Conservation (phyloP, 2,888 invertebrate genomes). For the Tipula lateralis region DNA sequence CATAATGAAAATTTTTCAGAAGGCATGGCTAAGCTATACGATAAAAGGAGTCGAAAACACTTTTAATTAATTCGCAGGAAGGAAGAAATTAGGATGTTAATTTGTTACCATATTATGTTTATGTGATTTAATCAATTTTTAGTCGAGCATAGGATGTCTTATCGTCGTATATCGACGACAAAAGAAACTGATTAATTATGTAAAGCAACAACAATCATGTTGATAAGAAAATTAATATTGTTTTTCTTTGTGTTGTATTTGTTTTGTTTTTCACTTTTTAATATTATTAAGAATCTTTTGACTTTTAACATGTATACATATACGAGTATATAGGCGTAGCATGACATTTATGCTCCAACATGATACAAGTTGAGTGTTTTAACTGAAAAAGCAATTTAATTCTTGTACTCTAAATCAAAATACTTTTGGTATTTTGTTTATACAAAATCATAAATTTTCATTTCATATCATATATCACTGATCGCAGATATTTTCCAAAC, state of each 20-base stretch:
- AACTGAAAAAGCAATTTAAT: no score
- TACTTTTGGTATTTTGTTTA: no score
- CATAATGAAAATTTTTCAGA: background rate
- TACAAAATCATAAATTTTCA: no score
- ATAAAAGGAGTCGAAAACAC: background rate
- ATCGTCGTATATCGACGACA: background rate
- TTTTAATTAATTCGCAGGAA: slow-evolving; percentile 13
- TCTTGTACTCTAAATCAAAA: no score
- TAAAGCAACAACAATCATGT: background rate
- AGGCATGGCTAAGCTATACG: background rate
- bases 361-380: no score
- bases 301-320: no score
- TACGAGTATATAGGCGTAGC: no score
- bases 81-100: slow-evolving; percentile 9
- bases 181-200: background rate
- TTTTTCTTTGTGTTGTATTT: background rate
- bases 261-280: background rate
- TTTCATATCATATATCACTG: no score
- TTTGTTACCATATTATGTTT: background rate
- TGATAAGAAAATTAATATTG: background rate
- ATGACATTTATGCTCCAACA: no score
- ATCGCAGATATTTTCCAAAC: no score
- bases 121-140: slow-evolving; percentile 8
- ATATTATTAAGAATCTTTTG: no score
- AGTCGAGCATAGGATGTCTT: background rate